Base-by-base conservation (phyloP, 2,113 vertebrate species). In the Alosa alosa region DNA sequence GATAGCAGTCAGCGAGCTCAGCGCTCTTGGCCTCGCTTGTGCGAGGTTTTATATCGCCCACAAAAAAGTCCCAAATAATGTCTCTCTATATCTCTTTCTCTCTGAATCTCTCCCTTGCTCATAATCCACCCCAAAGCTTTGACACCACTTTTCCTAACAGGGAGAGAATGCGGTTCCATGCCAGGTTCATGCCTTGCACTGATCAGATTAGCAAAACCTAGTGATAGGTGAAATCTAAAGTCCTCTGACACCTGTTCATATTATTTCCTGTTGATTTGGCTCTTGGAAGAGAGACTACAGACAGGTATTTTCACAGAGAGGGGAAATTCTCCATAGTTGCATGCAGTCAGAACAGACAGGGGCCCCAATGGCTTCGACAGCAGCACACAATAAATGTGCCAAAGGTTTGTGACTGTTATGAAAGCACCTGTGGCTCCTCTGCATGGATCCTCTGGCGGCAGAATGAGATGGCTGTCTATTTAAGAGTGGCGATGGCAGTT, bases 111-210 rank as follows among this genome's bases (percentile, higher is more conserved):
- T 31, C n/a, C 10, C 8, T 25, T n/a, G 5, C 31, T 78, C 36
- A 36, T 25, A 78, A 78, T 78, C 31, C 72, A 78, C 72, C 72
- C 72, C 72, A 11, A 78, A 17, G 72, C 72, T 17, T 39, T 78
- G 72, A 78, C 72, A 78, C 31, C 72, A 78, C 72, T 78, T 78
- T 39, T 78, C 72, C 72, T 78, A 78, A 15, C 36, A 78, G 72
- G 25, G 11, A 13, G 72, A 15, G 72, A 39, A 78, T 15, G 11
- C 3, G 36, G 72, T 39, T 78, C 15, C 72, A 78, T 39, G 11
- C 10, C 72, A 39, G 31, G n/a, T 78, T 78, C 36, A 78, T 36
- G 72, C 13, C 5, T 36, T 6, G 31, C 36, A 15, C 25, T 78
- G 72, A 78, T 41, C 31, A 39, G 72, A 78, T 78, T 78, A 41